Evolutionary conservation across 1,140 invertebrate genomes (phyloP).

Genomic region (Pseudachorutes palmiensis): DNA sequence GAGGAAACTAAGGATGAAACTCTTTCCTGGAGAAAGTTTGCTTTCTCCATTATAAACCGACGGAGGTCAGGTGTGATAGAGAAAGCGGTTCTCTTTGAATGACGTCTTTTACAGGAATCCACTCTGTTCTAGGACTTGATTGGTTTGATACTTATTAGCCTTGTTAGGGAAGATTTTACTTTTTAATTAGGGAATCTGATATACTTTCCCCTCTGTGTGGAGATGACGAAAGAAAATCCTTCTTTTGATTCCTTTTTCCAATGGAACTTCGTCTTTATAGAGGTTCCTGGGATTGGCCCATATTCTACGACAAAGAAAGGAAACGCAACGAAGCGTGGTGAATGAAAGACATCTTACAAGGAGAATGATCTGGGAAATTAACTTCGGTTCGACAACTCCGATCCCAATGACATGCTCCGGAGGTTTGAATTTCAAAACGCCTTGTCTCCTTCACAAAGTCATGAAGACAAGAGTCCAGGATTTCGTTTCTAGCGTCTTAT

Average conservation of each 20-base stretch:
- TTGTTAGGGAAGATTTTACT: neutral
- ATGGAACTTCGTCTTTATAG: neutral
- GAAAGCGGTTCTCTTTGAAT: too few species aligned
- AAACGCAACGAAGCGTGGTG: neutral
- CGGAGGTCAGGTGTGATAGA: too few species aligned
- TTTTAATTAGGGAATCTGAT: neutral
- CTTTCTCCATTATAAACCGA: too few species aligned
- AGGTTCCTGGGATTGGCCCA: neutral
- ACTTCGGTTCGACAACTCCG: neutral
- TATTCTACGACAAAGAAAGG: too few species aligned
- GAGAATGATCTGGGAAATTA: neutral
- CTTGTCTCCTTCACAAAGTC: neutral
- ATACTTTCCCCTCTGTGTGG: neutral
- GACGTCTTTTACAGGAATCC: too few species aligned
- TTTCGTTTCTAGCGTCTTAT: neutral
- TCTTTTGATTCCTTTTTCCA: neutral
- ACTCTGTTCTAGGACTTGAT: too few species aligned
- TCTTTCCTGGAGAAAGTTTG: too few species aligned
- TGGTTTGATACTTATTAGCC: neutral
- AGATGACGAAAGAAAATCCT: neutral
- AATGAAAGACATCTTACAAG: neutral
- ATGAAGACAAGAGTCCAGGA: neutral
- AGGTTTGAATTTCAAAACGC: neutral
- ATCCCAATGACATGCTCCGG: neutral
- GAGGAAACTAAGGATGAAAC: too few species aligned